A percentile compares a stretch with the other conserved stretches of the same genome.
Evolutionary conservation across 1,140 invertebrate species (phyloP).

Genomic region (Charaxes varanes): DNA sequence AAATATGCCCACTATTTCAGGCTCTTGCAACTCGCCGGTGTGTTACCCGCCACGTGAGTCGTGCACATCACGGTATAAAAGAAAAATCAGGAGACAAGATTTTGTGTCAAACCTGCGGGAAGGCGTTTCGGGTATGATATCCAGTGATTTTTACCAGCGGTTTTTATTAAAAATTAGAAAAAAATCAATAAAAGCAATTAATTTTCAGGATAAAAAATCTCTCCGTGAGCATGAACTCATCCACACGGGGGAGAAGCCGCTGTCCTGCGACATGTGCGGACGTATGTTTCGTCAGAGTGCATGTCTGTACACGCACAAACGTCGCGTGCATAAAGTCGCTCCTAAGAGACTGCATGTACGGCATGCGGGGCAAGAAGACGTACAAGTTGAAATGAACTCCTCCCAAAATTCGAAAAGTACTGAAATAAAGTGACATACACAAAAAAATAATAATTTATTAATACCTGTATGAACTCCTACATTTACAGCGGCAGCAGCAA

Average conservation of each 20-base stretch:
- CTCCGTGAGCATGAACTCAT: constrained; percentile 50
- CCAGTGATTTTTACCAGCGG: no score
- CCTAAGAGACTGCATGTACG: constrained; percentile 7
- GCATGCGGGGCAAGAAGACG: not conserved
- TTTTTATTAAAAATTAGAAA: no score
- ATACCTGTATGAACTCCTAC: no score
- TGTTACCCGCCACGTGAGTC: constrained; percentile 27
- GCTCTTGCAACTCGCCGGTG: not conserved
- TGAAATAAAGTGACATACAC: no score
- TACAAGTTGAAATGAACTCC: no score
- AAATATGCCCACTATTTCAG: no score
- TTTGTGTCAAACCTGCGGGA: constrained; percentile 29
- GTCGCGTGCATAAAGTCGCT: constrained; percentile 36
- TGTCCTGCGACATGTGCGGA: constrained; percentile 74
- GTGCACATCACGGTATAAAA: constrained; percentile 26
- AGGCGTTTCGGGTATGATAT: constrained; percentile 24
- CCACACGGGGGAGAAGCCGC: constrained; percentile 78
- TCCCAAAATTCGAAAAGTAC: no score
- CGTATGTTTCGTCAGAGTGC: constrained; percentile 49
- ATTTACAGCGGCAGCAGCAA: no score
- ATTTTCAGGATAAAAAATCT: constrained; percentile 42
- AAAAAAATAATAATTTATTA: no score
- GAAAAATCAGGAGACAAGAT: constrained; percentile 23
- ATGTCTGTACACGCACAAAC: constrained; percentile 52
- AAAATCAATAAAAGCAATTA: no score